phyloP scores from a whole-genome alignment of 2,113 vertebrate genomes.

The Microcebus tavaratra region DNA sequence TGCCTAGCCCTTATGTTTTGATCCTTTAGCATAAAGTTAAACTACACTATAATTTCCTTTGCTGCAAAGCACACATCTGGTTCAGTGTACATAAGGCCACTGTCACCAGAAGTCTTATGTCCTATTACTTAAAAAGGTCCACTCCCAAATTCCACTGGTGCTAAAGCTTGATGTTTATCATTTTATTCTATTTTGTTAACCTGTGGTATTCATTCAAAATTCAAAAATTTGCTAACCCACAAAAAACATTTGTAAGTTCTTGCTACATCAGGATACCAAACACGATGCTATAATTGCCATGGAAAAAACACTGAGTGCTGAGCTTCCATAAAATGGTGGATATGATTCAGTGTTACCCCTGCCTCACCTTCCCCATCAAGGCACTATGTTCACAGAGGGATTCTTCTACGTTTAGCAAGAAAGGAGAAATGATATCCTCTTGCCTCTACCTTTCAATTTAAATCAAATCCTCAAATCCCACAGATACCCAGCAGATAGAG shows the following conservation, averaged over 20 bases:
- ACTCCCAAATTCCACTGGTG: background rate
- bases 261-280: background rate
- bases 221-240: background rate
- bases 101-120: background rate
- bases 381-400: background rate
- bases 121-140: background rate
- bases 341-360: background rate
- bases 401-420: background rate
- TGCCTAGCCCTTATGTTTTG: background rate
- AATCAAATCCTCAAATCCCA: background rate
- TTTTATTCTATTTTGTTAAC: slow-evolving; percentile 34
- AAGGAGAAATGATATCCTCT: background rate
- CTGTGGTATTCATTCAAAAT: background rate
- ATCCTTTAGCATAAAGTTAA: slow-evolving; percentile 24
- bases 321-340: background rate
- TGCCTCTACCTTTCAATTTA: background rate
- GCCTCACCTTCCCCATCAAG: background rate
- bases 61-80: background rate
- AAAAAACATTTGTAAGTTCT: background rate
- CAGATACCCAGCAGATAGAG: background rate
- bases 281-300: background rate
- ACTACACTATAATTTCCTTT: background rate
- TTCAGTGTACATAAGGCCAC: background rate
- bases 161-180: background rate
- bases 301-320: background rate